Conservation (phyloP, 2,888 invertebrate species). For the Sericinus montela region DNA sequence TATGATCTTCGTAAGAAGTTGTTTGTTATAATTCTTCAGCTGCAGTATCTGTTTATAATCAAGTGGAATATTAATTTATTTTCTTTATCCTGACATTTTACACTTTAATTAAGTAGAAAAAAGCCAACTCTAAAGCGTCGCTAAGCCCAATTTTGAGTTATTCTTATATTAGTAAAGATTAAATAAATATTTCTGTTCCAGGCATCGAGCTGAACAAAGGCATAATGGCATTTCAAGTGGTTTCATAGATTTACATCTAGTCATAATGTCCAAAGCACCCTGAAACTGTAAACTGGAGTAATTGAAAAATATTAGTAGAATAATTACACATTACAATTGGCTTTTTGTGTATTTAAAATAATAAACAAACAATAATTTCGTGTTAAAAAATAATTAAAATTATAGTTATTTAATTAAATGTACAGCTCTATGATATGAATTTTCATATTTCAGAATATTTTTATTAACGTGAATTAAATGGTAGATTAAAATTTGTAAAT, state of each 20-base stretch:
- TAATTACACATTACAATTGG: conserved; percentile 2
- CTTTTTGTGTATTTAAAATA: conserved; percentile 36
- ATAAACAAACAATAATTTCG: conserved; percentile 10
- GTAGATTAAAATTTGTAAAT: conserved; percentile 43
- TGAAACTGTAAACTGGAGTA: background rate
- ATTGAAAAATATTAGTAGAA: background rate
- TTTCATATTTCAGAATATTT: conserved; percentile 48
- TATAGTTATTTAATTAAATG: conserved; percentile 40
- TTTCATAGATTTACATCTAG: conserved; percentile 24
- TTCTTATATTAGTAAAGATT: no score
- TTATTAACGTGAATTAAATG: conserved; percentile 39
- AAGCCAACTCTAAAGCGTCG: no score
- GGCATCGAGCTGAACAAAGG: background rate
- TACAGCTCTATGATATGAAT: conserved; percentile 43
- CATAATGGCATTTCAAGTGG: conserved; percentile 2
- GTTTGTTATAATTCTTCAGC: no score
- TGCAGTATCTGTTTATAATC: no score
- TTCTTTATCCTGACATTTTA: no score
- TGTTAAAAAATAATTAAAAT: conserved; percentile 5
- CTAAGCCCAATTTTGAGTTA: no score
- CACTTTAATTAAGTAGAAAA: no score
- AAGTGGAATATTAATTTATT: no score
- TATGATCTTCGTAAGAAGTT: no score
- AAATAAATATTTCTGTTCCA: conserved; percentile 6
- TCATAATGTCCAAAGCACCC: conserved; percentile 28